A percentile compares a stretch with the other conserved stretches of the same genome.
These are phyloP conservation scores for Helicoverpa assulta DNA, from an alignment of 2,888 invertebrate genomes.

Conservation along the genomic window DNA sequence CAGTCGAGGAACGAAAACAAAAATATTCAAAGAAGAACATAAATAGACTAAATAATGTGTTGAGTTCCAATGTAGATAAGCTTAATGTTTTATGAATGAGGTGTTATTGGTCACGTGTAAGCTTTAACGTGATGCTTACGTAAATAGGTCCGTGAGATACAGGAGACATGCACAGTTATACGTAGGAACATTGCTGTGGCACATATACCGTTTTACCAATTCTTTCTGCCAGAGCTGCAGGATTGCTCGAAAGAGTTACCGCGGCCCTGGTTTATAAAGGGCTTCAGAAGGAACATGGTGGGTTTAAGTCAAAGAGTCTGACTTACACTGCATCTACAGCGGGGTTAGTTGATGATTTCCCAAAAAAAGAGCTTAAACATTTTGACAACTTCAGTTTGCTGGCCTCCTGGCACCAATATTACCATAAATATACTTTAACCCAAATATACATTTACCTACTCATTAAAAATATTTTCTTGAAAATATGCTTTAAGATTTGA, in stretches of 20 bases:
- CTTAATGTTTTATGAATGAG: conserved; percentile 64
- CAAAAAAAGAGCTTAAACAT: no score
- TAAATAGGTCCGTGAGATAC: conserved; percentile 13
- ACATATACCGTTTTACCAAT: no score
- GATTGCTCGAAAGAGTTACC: no score
- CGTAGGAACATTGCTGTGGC: not conserved
- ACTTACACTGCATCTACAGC: no score
- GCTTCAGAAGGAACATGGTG: no score
- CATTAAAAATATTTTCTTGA: not conserved
- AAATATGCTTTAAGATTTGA: not conserved
- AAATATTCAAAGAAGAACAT: conserved; percentile 34
- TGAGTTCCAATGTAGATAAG: conserved; percentile 27
- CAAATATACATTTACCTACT: not conserved
- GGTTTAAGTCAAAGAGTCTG: no score
- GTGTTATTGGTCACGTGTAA: conserved; percentile 41
- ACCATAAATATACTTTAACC: not conserved
- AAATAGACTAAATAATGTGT: conserved; percentile 30
- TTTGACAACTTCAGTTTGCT: no score
- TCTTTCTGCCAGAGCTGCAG: no score
- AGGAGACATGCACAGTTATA: not conserved
- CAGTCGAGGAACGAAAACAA: conserved; percentile 22
- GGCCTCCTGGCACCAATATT: no score
- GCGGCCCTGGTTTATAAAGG: no score
- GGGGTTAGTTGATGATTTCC: no score
- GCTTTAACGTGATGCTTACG: conserved; percentile 23